Base-by-base conservation (phyloP, 2,888 invertebrate genomes). In the Andrena bicolor region DNA sequence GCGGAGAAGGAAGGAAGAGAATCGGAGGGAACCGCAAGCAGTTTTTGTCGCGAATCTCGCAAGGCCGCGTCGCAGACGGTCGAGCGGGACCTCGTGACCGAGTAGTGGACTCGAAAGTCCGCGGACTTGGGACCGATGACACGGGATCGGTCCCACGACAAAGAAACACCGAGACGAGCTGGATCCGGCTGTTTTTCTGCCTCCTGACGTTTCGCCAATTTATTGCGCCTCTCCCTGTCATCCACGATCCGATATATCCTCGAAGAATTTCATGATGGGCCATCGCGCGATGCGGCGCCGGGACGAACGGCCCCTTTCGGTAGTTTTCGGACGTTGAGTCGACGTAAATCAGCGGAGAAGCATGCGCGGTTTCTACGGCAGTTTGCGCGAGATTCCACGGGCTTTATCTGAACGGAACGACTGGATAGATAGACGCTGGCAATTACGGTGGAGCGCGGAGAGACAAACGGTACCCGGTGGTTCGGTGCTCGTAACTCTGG, bases 21-120 rank as follows among this genome's bases (percentile, higher is more conserved):
- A 51, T 41, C 41, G 61, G 69, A 77, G 88, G 80, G 82, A 83
- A 65, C 71, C 72, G 80, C 75, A 76, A 84, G 86, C 76, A 65
- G 82, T 89, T 90, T 90, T 90, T 90, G 90, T 80, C 75, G 82
- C 70, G 85, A 73, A 86, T 84, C 82, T 85, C 80, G 87, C 90
- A 89, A 90, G 88, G 88, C 84, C 86, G 85, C 82, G 83, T 82
- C 85, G 87, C 77, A 88, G 89, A 86, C 89, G 79, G 86, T 86
- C 83, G 82, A 84, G 65, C 81, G 79, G 80, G 85, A 82, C 85
- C 84, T 82, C 82, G 79, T 85, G 86, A 82, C 86, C 86, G 86
- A 88, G 88, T 79, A 70, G 76, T 75, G 82, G 84, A 56, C 71
- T 80, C 84, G 70, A 80, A 58, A 70, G 65, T 41, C 74, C 81